Evolutionary conservation across 2,888 invertebrate genomes (phyloP).

Genomic region (Cataglyphis cursor): DNA sequence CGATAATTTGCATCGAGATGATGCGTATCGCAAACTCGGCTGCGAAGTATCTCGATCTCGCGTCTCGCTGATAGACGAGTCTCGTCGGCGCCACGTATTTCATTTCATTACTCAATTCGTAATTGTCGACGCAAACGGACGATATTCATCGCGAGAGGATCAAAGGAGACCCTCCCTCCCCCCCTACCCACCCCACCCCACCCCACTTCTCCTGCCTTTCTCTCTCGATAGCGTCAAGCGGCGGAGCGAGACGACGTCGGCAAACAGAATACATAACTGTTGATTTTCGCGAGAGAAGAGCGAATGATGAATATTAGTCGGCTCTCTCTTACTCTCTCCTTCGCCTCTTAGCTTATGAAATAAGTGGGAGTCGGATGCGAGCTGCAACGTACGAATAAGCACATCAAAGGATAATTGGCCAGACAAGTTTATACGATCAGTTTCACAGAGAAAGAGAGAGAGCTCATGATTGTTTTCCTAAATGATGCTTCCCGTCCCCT

Average conservation of each 20-base stretch:
- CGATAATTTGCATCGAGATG: slow-evolving; percentile 19
- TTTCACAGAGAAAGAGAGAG: slow-evolving; percentile 14
- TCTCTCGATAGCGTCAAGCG: slow-evolving; percentile 38
- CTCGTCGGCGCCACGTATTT: slow-evolving; percentile 43
- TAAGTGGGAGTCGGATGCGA: slow-evolving; percentile 53
- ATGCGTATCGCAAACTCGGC: slow-evolving; percentile 36
- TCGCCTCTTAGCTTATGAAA: slow-evolving; percentile 56
- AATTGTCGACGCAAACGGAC: slow-evolving; percentile 54
- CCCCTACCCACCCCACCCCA: background rate
- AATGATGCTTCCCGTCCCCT: background rate
- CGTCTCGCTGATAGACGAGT: slow-evolving; percentile 16
- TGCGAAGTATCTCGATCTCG: slow-evolving; percentile 37
- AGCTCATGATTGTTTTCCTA: slow-evolving; percentile 30
- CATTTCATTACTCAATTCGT: slow-evolving; percentile 50
- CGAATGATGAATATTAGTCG: slow-evolving; percentile 53
- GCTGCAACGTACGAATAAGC: slow-evolving; percentile 44
- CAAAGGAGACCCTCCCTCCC: slow-evolving; percentile 19
- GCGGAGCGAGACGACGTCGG: slow-evolving; percentile 45
- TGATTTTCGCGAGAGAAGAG: slow-evolving; percentile 53
- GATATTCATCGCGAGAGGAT: slow-evolving; percentile 56
- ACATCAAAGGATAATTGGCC: slow-evolving; percentile 54
- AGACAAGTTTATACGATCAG: slow-evolving; percentile 37
- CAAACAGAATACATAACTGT: slow-evolving; percentile 61
- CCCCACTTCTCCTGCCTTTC: background rate
- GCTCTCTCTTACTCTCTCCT: slow-evolving; percentile 15